Evolutionary conservation across 2,113 vertebrate species (phyloP), one percentile per base, ranked within the genome.

Genomic region (Odontophorus gujanensis): DNA sequence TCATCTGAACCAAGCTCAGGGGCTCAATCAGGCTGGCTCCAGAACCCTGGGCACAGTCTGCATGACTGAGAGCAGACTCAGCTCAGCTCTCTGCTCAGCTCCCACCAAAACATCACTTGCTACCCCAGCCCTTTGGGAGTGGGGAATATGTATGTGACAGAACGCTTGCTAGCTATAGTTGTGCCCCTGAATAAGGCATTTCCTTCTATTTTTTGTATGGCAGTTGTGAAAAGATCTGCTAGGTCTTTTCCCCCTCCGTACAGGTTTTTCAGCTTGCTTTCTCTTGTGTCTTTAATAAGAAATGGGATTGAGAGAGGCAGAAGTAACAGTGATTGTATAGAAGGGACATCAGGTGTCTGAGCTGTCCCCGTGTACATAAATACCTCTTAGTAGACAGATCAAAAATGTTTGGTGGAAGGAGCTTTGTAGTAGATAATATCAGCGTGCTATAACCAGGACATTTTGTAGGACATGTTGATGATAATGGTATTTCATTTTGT

Each of bases 401-500:
- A 85, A 76, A 89, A 81, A 63, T 1, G 0, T 75, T 71, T 83
- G 76, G 42, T 74, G 43, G 51, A 81, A 86, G 73, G 30, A 78
- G 69, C 43, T 93, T 92, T 84, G 51, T 51, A 25, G 75, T 68
- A 72, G 80, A 61, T 51, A 66, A 15, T 26, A 83, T 92, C 68
- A 67, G 43, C 61, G 59, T 84, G 51, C 78, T 86, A 38, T 55
- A 72, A 40, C 59, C 58, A 24, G 14, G 48, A 90, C 18, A n/a
- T 93, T 86, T 92, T 69, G 9, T 47, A 72, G 69, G 66, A 83
- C 74, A 78, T 94, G 86, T 81, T 93, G 82, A 86, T 95, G 91
- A 68, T 57, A 88, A 86, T 74, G 59, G 58, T 78, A 86, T 78
- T 93, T 92, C 42, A 72, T 47, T 94, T 75, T 61, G 68, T 75